Evolutionary conservation across 1,140 invertebrate genomes (phyloP).

Genomic region (Panonychus citri): DNA sequence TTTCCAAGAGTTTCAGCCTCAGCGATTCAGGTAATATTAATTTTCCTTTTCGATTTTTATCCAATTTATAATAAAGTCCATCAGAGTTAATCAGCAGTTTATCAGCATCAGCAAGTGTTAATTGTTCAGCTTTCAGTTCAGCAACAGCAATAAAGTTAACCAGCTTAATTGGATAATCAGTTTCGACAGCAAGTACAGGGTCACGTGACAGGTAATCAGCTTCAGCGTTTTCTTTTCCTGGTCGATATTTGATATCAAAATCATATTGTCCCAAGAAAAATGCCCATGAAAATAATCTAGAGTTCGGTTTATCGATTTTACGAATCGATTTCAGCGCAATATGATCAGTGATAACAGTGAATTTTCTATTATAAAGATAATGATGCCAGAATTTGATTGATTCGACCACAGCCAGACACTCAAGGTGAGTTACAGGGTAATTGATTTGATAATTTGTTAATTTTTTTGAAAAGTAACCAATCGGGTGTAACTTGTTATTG

Average conservation of each 20-base stretch:
- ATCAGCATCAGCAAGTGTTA: no score
- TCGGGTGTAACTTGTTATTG: slow-evolving; percentile 22
- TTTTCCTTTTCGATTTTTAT: no score
- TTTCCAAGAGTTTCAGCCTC: background rate
- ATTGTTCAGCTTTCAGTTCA: no score
- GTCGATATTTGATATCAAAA: slow-evolving; percentile 12
- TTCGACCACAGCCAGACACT: slow-evolving; percentile 27
- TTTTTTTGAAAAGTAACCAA: slow-evolving; percentile 24
- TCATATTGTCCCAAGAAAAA: slow-evolving; percentile 19
- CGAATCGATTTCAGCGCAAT: background rate
- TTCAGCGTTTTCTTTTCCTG: slow-evolving; percentile 4
- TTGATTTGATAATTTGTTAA: slow-evolving; percentile 24
- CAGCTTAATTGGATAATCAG: no score
- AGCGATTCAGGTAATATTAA: background rate
- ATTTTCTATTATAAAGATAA: slow-evolving; percentile 24
- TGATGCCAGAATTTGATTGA: slow-evolving; percentile 27
- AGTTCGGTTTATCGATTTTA: background rate
- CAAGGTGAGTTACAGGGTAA: slow-evolving; percentile 30
- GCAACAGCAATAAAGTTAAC: no score
- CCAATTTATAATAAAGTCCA: no score
- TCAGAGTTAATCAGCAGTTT: no score
- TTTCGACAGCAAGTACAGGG: no score
- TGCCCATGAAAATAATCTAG: slow-evolving; percentile 9
- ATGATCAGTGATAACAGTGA: slow-evolving; percentile 26
- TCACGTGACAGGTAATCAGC: slow-evolving; percentile 7